phyloP scores from a whole-genome alignment of 2,113 vertebrate genomes.

The Sander lucioperca region DNA sequence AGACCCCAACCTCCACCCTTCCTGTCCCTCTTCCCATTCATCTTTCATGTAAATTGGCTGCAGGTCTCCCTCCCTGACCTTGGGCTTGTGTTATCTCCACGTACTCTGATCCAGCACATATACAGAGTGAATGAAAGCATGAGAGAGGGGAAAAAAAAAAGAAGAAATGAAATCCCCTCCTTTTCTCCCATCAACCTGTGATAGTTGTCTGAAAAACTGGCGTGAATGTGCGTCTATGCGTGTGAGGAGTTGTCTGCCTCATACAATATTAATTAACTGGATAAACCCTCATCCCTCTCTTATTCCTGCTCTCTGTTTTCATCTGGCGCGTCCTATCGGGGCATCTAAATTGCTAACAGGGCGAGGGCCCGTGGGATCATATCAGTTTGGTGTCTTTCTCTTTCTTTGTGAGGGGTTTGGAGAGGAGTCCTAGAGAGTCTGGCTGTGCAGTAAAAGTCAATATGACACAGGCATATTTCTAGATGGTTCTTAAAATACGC shows the following conservation, averaged over 20 bases:
- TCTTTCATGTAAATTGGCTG: constrained; percentile 83
- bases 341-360: constrained; percentile 63
- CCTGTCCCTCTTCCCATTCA: constrained; percentile 78
- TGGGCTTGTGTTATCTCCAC: constrained; percentile 81
- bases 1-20: constrained; percentile 61
- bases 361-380: constrained; percentile 39
- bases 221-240: constrained; percentile 21
- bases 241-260: constrained; percentile 45
- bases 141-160: constrained; percentile 29
- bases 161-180: constrained; percentile 57
- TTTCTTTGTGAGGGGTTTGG: constrained; percentile 25
- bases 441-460: constrained; percentile 24
- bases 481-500: background rate
- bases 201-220: constrained; percentile 64
- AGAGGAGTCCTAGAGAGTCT: constrained; percentile 17
- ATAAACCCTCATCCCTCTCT: constrained; percentile 46
- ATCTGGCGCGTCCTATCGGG: constrained; percentile 41
- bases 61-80: constrained; percentile 82
- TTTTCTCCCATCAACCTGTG: constrained; percentile 62
- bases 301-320: constrained; percentile 40
- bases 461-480: background rate
- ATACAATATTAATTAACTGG: constrained; percentile 76
- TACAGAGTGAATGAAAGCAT: constrained; percentile 65
- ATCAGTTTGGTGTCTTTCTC: constrained; percentile 41
- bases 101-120: constrained; percentile 74